Evolutionary conservation across 64 coral and sea anemone genomes (phyloP).

Genomic region (Montipora foliosa): DNA sequence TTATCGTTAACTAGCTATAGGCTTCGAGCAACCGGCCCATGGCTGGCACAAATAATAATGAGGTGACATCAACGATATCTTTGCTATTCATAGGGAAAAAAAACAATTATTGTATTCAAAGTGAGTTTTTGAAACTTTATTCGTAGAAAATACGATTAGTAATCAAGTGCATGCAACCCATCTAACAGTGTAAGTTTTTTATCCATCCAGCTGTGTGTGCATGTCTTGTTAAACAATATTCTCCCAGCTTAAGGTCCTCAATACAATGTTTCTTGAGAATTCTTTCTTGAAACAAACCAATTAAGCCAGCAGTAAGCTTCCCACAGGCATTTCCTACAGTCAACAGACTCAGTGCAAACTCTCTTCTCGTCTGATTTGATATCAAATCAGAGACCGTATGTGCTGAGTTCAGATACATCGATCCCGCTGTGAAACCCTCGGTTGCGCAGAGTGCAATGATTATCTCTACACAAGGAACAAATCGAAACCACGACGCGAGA

Average conservation of each 20-base stretch:
- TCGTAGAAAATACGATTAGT: too few species aligned
- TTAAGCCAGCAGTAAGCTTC: constrained; percentile 70
- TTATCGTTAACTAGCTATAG: too few species aligned
- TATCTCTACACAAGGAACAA: constrained; percentile 64
- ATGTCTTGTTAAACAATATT: constrained; percentile 84
- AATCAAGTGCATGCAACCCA: too few species aligned
- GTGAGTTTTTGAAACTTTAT: too few species aligned
- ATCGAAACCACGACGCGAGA: constrained; percentile 76
- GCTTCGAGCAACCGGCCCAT: too few species aligned
- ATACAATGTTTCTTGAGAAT: constrained; percentile 73
- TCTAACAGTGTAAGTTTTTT: constrained; percentile 55
- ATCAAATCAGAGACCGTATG: constrained; percentile 83
- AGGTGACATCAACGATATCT: too few species aligned
- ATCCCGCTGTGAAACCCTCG: constrained; percentile 85
- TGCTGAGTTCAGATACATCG: constrained; percentile 90
- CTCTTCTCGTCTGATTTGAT: constrained; percentile 43
- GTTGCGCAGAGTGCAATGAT: constrained; percentile 78
- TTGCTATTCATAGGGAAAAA: too few species aligned
- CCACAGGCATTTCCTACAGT: constrained; percentile 86
- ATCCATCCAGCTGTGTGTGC: constrained; percentile 56
- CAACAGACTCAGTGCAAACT: constrained; percentile 78
- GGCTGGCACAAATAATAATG: too few species aligned
- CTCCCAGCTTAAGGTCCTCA: constrained; percentile 57
- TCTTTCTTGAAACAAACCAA: constrained; percentile 72
- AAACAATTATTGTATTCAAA: too few species aligned